A percentile compares a stretch with the other conserved stretches of the same genome.
phyloP scores from a whole-genome alignment of 2,888 invertebrate species.

The Ctenicera cuprea region DNA sequence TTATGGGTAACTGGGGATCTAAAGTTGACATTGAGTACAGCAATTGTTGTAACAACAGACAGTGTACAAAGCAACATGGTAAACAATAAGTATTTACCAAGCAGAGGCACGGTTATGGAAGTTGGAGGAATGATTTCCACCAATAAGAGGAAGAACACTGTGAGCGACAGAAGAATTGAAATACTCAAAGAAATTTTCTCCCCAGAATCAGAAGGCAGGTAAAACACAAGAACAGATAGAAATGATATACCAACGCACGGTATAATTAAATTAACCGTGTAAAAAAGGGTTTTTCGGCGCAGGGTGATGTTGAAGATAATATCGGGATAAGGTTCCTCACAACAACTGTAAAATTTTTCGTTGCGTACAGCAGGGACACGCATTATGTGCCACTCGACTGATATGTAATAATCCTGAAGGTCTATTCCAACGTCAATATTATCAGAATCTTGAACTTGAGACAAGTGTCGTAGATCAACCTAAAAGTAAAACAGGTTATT shows the following conservation, averaged over 20 bases:
- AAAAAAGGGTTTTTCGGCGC: constrained; percentile 95
- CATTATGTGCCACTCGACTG: constrained; percentile 99
- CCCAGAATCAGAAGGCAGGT: constrained; percentile 97
- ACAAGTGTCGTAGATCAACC: constrained; percentile 93
- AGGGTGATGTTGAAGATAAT: constrained; percentile 98
- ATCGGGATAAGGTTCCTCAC: constrained; percentile 97
- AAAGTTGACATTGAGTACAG: constrained; percentile 95
- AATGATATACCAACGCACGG: constrained; percentile 98
- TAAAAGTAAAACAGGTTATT: constrained; percentile 70
- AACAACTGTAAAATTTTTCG: constrained; percentile 96
- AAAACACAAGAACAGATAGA: constrained; percentile 97
- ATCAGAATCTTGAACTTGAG: constrained; percentile 91
- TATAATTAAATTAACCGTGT: constrained; percentile 97
- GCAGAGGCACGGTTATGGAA: constrained; percentile 91
- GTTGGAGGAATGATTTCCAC: constrained; percentile 97
- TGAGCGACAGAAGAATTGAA: constrained; percentile 93
- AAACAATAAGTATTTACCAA: constrained; percentile 94
- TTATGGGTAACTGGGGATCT: constrained; percentile 94
- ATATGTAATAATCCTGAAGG: constrained; percentile 95
- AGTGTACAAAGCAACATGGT: constrained; percentile 96
- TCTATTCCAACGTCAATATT: constrained; percentile 93
- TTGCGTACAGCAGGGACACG: constrained; percentile 92
- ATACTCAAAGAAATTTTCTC: constrained; percentile 98
- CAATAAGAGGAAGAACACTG: constrained; percentile 94
- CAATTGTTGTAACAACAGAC: constrained; percentile 94